Base-by-base conservation (phyloP, 2,888 invertebrate species). In the Drosophila fungiperda region DNA sequence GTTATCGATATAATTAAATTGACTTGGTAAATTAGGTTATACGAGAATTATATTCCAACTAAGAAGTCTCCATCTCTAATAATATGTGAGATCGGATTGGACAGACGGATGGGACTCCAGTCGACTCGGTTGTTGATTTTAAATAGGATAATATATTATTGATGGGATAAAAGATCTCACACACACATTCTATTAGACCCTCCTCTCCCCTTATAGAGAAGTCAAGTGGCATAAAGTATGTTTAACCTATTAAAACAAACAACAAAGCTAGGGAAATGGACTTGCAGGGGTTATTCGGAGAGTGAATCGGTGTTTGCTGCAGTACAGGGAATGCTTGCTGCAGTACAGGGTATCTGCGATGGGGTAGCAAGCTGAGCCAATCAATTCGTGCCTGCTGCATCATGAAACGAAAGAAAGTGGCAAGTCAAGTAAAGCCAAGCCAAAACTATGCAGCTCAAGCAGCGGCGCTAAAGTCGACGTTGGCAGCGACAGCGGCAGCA, bases 361-460 rank as follows among this genome's bases (percentile, higher is more conserved):
- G 23, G 23, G 35, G 23, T 0, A 17, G 54, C 26, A 36, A n/a
- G 6, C 17, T 7, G 23, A n/a, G 36, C 17, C 26, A 54, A 54
- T 32, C 36, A 7, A 26, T 54, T 17, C 78, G 73, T 64, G 78
- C 78, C 60, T 68, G 78, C 36, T 49, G 53, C 73, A 64, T 57
- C 58, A 66, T 63, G 58, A 71, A 62, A 40, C 53, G 61, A 61
- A 66, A 69, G 68, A 55, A 68, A 45, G 29, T 49, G 33, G 26
- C 49, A 50, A 54, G 33, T 36, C 50, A 45, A 54, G 40, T 40
- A 50, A 69, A 59, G 49, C 50, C 40, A 49, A 57, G 48, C n/a
- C n/a, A 38, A 55, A 48, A 11, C 61, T 36, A 38, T 45, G 23
- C 29, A 40, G 26, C 38, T 45, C 15, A 8, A 45, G 26, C 23